Base-by-base conservation (phyloP, 2,797 vertebrate species). In the Salmo trutta region DNA sequence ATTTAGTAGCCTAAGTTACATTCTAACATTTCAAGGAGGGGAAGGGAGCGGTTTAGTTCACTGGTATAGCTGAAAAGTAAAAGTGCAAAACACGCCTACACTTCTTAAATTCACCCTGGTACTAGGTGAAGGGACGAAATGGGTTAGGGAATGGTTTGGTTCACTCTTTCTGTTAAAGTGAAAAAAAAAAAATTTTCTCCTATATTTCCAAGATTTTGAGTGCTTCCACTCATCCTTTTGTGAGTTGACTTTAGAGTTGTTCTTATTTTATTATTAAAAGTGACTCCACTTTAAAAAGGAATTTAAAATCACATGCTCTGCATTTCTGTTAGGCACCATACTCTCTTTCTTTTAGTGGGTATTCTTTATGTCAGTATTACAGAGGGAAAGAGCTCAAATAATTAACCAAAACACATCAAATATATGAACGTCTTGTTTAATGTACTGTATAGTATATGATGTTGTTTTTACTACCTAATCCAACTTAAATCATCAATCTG, bases 11-110 rank as follows among this genome's bases (percentile, higher is more conserved):
- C 19, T n/a, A 56, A 56, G 54, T 21, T 6, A n/a, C 56, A 59
- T 7, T 21, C 21, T 59, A 59, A 59, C 19, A 59, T 59, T 59
- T 59, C 56, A 71, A 47, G 19, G 36, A 71, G 36, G 41, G 14
- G 10, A 72, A 0, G 73, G 41, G 24, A 0, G 1, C 1, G 51
- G 71, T 90, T 79, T 87, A 79, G 71, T 52, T 76, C 72, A n/a
- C 47, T 14, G 56, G 70, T 77, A 77, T 65, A 41, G 56, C 21
- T 27, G 41, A 41, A 53, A 19, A 51, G 53, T 14, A 19, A 71
- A 71, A 52, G n/a, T 10, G 36, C 19, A 19, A 33, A 36, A 21
- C 33, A 21, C 7, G 6, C 4, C 12, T 51, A 71, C 3, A 71
- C 41, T n/a, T 21, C 10, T 51, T 4, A 67, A 33, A 31, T 16